Evolutionary conservation across 2,888 invertebrate species (phyloP).

Genomic region (Antitype chi): DNA sequence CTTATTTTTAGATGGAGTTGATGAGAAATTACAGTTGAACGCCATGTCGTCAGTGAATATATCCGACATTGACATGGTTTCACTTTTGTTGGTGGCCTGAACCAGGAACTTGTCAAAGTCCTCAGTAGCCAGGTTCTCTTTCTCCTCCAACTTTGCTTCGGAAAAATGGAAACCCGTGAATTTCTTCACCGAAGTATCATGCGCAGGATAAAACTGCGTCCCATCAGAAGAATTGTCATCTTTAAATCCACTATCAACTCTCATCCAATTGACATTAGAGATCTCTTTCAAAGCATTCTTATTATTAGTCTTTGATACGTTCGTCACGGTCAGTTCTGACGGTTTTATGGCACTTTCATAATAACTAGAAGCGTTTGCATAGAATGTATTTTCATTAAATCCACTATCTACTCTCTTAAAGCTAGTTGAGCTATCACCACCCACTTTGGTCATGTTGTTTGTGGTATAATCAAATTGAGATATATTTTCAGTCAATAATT

Average conservation of each 20-base stretch:
- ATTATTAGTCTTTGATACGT: conserved; percentile 73
- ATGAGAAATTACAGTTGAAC: conserved; percentile 87
- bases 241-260: conserved; percentile 88
- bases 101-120: conserved; percentile 79
- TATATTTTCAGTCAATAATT: conserved; percentile 85
- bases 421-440: conserved; percentile 78
- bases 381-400: conserved; percentile 86
- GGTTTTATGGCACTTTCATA: conserved; percentile 89
- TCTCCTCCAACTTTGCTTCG: conserved; percentile 79
- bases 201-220: conserved; percentile 79
- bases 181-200: conserved; percentile 74
- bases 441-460: conserved; percentile 74
- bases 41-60: conserved; percentile 86
- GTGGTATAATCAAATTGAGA: conserved; percentile 78
- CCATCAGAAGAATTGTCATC: conserved; percentile 86
- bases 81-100: conserved; percentile 77
- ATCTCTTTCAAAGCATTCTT: conserved; percentile 84
- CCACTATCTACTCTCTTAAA: conserved; percentile 87
- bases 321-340: conserved; percentile 86
- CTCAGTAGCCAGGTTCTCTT: conserved; percentile 80
- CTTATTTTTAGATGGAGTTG: conserved; percentile 88
- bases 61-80: conserved; percentile 87
- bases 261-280: conserved; percentile 87
- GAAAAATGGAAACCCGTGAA: conserved; percentile 75
- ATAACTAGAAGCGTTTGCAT: conserved; percentile 85